Percentiles rank a stretch among this genome's conserved stretches.
Conservation (phyloP, 2,113 vertebrate genomes). For the Tympanuchus pallidicinctus region DNA sequence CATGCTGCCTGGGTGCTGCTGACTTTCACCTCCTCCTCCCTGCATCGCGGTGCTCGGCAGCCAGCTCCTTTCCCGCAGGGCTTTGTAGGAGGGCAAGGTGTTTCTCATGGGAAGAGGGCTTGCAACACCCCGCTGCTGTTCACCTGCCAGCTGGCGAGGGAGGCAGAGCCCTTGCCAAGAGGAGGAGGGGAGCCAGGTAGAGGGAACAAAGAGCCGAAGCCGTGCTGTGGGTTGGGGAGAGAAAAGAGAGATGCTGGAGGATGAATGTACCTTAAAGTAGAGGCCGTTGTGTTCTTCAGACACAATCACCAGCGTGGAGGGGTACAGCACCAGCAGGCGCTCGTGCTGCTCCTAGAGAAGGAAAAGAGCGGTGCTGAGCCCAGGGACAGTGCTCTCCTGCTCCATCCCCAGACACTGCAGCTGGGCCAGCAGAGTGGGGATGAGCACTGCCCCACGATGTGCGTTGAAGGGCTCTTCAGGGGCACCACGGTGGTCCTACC, state of each 20-base stretch:
- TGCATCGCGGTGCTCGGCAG: not conserved
- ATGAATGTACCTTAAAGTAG: conserved; percentile 87
- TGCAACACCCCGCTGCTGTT: not conserved
- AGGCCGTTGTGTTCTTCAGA: conserved; percentile 85
- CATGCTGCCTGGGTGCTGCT: not conserved
- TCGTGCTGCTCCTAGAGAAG: conserved; percentile 87
- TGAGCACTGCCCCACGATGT: not conserved
- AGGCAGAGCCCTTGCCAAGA: not conserved
- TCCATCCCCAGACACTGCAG: not conserved
- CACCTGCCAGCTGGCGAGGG: not conserved
- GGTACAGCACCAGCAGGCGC: conserved; percentile 90
- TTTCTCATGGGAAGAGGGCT: conserved; percentile 35
- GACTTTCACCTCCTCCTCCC: not conserved
- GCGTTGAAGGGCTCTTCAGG: not conserved
- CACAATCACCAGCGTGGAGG: conserved; percentile 89
- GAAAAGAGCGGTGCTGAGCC: not conserved
- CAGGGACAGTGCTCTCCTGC: not conserved
- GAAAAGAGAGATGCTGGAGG: not conserved
- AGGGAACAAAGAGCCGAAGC: not conserved
- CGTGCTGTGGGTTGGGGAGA: not conserved
- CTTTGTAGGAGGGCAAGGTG: not conserved
- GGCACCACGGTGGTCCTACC: conserved; percentile 67
- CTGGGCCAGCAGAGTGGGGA: not conserved
- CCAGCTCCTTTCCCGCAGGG: not conserved
- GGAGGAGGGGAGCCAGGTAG: not conserved